Conservation (phyloP, 2,888 invertebrate species). For the Coenonympha glycerion region DNA sequence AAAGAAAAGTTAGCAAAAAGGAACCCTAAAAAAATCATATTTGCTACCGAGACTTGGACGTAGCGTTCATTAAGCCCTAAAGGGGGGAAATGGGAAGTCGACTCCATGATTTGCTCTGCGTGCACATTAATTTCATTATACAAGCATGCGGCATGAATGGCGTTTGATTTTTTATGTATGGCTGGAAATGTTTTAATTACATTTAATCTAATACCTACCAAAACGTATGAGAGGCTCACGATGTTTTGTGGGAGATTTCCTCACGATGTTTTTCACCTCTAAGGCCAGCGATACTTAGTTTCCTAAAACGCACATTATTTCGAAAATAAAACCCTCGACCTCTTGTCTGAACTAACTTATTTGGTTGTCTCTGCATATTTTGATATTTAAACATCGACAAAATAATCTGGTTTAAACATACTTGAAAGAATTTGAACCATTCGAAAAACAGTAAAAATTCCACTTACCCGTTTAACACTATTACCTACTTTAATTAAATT, state of each 20-base stretch:
- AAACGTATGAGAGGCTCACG: neutral
- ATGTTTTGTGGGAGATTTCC: neutral
- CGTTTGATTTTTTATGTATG: constrained; percentile 10
- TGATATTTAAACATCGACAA: too few relatives aligned
- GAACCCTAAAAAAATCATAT: constrained; percentile 39
- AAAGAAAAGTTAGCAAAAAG: too few relatives aligned
- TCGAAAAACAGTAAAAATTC: too few relatives aligned
- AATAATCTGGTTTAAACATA: too few relatives aligned
- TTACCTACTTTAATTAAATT: too few relatives aligned
- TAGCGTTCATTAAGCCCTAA: constrained; percentile 51
- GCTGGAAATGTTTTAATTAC: constrained; percentile 1
- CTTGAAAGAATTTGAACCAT: too few relatives aligned
- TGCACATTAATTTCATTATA: constrained; percentile 21
- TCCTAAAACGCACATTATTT: too few relatives aligned
- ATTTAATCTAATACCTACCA: neutral
- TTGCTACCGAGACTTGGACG: constrained; percentile 50
- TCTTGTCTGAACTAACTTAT: too few relatives aligned
- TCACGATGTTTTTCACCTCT: neutral
- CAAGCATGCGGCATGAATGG: constrained; percentile 7
- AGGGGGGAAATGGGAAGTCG: constrained; percentile 30
- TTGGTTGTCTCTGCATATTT: too few relatives aligned
- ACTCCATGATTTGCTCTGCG: constrained; percentile 26
- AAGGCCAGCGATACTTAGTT: too few relatives aligned
- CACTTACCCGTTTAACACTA: too few relatives aligned
- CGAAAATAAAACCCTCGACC: too few relatives aligned